Evolutionary conservation across 2,888 invertebrate genomes (phyloP).

Genomic region (Drosophila monieri): DNA sequence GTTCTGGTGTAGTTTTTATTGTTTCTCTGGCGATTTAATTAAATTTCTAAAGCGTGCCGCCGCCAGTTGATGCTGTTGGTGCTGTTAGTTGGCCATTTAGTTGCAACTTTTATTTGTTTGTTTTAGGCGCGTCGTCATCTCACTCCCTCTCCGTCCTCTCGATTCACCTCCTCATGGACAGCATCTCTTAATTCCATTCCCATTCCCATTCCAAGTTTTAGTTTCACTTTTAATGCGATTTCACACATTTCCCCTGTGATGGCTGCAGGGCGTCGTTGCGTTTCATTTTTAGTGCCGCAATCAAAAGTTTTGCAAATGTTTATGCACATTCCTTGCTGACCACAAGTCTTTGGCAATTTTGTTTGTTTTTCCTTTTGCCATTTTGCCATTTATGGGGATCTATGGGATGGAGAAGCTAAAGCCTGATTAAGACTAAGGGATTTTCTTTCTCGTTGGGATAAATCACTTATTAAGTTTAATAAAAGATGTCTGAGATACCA

Average conservation of each 20-base stretch:
- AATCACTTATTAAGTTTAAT: too few relatives aligned
- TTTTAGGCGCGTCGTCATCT: conserved; percentile 75
- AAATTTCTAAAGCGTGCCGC: conserved; percentile 74
- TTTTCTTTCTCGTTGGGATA: neutral
- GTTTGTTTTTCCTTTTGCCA: conserved; percentile 37
- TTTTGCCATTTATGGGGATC: conserved; percentile 10
- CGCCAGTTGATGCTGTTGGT: conserved; percentile 39
- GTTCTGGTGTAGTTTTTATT: conserved; percentile 61
- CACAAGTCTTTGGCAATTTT: conserved; percentile 63
- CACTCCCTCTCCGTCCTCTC: conserved; percentile 11
- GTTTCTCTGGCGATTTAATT: conserved; percentile 71
- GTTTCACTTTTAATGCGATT: conserved; percentile 35
- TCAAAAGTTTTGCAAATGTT: conserved; percentile 74
- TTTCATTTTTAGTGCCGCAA: conserved; percentile 68
- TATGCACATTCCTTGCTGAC: conserved; percentile 68
- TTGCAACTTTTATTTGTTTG: conserved; percentile 74
- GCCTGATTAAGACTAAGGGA: neutral
- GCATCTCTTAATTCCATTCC: conserved; percentile 2
- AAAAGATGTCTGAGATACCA: too few relatives aligned
- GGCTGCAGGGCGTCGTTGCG: conserved; percentile 9
- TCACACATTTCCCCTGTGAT: conserved; percentile 59
- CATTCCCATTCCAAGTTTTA: conserved; percentile 7
- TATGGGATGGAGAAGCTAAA: neutral
- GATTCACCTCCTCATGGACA: neutral
- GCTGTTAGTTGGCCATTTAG: conserved; percentile 69